Conservation (phyloP, 2,888 invertebrate genomes). For the Platypus cylindrus region DNA sequence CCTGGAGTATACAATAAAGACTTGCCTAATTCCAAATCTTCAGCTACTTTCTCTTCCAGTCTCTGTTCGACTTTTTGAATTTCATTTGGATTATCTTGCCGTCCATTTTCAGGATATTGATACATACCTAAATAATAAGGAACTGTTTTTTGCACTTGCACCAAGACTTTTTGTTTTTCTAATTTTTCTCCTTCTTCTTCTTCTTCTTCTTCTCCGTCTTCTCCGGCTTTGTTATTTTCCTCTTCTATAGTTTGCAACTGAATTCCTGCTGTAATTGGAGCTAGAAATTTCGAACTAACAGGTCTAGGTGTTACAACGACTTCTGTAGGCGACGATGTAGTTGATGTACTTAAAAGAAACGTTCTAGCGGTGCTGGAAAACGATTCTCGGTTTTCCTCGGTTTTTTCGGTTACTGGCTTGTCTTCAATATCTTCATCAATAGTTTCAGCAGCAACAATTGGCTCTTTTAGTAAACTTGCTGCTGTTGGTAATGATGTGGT, state of each 20-base stretch:
- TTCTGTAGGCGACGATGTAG: slow-evolving; percentile 19
- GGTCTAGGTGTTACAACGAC: slow-evolving; percentile 45
- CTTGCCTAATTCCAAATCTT: slow-evolving; percentile 37
- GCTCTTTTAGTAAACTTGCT: slow-evolving; percentile 24
- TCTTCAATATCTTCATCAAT: slow-evolving; percentile 15
- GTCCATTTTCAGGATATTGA: slow-evolving; percentile 34
- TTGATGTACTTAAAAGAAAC: slow-evolving; percentile 15
- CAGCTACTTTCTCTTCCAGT: slow-evolving; percentile 25
- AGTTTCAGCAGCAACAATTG: slow-evolving; percentile 33
- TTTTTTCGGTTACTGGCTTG: slow-evolving; percentile 21
- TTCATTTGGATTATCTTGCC: slow-evolving; percentile 24
- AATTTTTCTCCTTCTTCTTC: slow-evolving; percentile 2
- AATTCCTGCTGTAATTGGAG: slow-evolving; percentile 48
- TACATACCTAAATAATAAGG: slow-evolving; percentile 40
- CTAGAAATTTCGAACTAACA: slow-evolving; percentile 42
- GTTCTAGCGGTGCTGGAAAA: slow-evolving; percentile 22
- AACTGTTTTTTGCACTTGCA: slow-evolving; percentile 54
- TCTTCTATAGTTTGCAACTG: slow-evolving; percentile 37
- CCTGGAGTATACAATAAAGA: slow-evolving; percentile 26
- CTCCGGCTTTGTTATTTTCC: slow-evolving; percentile 8
- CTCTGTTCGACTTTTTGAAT: slow-evolving; percentile 9
- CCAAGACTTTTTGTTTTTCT: slow-evolving; percentile 37
- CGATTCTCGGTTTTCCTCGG: slow-evolving; percentile 13
- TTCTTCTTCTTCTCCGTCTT: slow-evolving; percentile 5
- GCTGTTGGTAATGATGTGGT: slow-evolving; percentile 17